Evolutionary conservation across 2,113 vertebrate genomes (phyloP).

Genomic region (Lycaon pictus): DNA sequence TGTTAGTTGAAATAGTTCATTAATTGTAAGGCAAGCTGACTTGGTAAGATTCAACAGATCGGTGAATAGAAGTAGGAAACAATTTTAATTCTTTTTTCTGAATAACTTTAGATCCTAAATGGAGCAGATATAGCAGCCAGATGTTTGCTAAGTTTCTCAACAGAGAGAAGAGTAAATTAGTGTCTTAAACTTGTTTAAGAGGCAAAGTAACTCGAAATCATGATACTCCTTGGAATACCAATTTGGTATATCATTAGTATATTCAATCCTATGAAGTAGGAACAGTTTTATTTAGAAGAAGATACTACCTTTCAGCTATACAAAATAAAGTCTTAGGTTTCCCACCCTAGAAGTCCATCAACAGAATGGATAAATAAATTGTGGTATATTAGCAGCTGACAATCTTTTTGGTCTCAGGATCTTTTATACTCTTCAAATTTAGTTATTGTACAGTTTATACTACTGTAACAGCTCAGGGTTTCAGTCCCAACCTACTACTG

Average conservation of each 20-base stretch:
- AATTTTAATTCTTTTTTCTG: not conserved
- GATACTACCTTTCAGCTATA: not conserved
- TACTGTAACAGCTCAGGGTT: not conserved
- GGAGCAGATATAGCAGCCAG: not conserved
- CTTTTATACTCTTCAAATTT: not conserved
- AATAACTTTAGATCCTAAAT: slow-evolving; percentile 12
- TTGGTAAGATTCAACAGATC: not conserved
- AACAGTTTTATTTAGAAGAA: slow-evolving; percentile 19
- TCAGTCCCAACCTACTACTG: not conserved
- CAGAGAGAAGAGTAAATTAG: not conserved
- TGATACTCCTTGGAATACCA: not conserved
- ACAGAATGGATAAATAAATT: not conserved
- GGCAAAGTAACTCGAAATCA: not conserved
- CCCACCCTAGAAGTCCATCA: not conserved
- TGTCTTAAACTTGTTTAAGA: slow-evolving; percentile 47
- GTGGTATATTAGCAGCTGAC: not conserved
- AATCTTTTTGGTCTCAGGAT: not conserved
- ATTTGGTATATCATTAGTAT: not conserved
- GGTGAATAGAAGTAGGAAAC: not conserved
- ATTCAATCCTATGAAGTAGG: not conserved
- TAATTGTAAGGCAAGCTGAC: not conserved
- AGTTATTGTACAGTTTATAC: not conserved
- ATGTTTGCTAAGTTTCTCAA: not conserved
- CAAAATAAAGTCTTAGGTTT: slow-evolving; percentile 49
- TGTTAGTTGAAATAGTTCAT: not conserved